phyloP scores from a whole-genome alignment of 64 coral and sea anemone species.

The Pachyseris speciosa region DNA sequence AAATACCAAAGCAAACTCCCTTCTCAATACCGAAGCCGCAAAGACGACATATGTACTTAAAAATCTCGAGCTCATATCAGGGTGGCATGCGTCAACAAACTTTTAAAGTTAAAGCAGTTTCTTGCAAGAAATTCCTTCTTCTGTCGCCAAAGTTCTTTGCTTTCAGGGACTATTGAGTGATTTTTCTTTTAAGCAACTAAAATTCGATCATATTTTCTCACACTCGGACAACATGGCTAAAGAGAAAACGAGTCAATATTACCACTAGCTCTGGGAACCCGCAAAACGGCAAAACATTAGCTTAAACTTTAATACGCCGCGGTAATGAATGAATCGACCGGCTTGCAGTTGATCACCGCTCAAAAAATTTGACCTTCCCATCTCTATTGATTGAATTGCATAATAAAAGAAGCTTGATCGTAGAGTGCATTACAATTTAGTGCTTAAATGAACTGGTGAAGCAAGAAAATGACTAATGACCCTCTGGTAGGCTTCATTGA shows the following conservation, averaged over 20 bases:
- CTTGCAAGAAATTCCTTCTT: background rate
- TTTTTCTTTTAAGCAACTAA: no score
- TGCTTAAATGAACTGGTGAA: background rate
- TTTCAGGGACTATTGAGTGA: no score
- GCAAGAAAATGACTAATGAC: background rate
- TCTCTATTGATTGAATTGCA: background rate
- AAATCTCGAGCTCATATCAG: background rate
- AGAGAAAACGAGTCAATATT: background rate
- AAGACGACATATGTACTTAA: constrained; percentile 25
- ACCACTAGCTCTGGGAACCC: background rate
- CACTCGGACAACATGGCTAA: background rate
- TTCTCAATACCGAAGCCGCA: constrained; percentile 13
- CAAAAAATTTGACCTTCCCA: constrained; percentile 17
- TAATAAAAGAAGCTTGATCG: background rate
- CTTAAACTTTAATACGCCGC: background rate
- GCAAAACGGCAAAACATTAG: background rate
- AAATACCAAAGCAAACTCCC: background rate
- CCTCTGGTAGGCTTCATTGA: background rate
- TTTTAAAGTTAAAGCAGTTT: background rate
- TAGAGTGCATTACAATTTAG: background rate
- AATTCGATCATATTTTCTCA: no score
- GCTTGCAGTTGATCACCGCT: background rate
- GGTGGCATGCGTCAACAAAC: background rate
- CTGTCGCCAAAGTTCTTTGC: background rate
- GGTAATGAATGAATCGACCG: background rate